phyloP scores from a whole-genome alignment of 2,888 invertebrate species.

The Trichopoda pennipes region DNA sequence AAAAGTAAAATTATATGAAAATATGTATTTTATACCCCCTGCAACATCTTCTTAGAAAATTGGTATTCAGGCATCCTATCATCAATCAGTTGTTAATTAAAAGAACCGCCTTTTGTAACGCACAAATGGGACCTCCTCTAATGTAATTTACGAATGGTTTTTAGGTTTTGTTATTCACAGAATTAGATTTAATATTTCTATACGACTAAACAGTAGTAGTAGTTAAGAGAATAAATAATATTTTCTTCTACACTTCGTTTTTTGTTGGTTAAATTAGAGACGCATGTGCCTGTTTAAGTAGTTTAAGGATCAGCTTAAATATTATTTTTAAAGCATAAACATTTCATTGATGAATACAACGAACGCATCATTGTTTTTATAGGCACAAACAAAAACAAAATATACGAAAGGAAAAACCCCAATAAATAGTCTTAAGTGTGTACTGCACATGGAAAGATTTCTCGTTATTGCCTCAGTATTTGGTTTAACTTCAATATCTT shows the following conservation, averaged over 20 bases:
- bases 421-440: background rate
- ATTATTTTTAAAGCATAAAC: constrained; percentile 4
- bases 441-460: background rate
- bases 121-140: constrained; percentile 7
- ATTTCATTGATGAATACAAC: constrained; percentile 37
- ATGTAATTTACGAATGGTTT: constrained; percentile 2
- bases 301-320: constrained; percentile 57
- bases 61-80: background rate
- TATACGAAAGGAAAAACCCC: background rate
- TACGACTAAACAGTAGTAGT: constrained; percentile 37
- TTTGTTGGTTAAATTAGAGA: constrained; percentile 38
- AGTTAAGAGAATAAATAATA: constrained; percentile 2
- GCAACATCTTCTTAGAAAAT: constrained; percentile 12
- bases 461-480: background rate
- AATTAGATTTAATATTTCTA: background rate
- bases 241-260: background rate
- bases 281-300: constrained; percentile 57
- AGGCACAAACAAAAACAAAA: constrained; percentile 19
- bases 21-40: background rate
- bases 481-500: background rate
- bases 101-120: constrained; percentile 11
- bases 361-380: constrained; percentile 34
- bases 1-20: no score
- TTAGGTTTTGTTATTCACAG: constrained; percentile 2
- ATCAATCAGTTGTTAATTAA: constrained; percentile 23